phyloP scores from a whole-genome alignment of 2,797 vertebrate genomes.

The Lacerta bilineata region DNA sequence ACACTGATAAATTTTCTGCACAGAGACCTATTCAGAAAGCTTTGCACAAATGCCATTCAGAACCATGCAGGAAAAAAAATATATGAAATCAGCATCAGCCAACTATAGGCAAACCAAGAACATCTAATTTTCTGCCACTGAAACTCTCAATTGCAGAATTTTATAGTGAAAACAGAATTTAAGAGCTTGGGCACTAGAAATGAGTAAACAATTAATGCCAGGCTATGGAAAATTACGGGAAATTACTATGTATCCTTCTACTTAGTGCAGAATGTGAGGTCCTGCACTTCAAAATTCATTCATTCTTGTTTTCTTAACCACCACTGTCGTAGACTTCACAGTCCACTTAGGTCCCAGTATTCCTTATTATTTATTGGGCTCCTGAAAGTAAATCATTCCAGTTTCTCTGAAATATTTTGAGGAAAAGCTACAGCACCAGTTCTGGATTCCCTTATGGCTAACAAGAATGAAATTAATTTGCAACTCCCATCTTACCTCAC shows the following conservation, averaged over 20 bases:
- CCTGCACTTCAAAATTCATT: not conserved
- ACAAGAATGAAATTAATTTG: constrained; percentile 35
- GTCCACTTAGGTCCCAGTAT: not conserved
- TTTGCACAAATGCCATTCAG: not conserved
- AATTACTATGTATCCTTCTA: not conserved
- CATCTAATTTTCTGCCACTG: not conserved
- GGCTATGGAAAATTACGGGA: not conserved
- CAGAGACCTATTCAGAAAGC: constrained; percentile 4
- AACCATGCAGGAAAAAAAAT: not conserved
- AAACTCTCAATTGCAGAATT: not conserved
- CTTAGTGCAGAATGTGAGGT: not conserved
- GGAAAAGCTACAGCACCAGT: not conserved
- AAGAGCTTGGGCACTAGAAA: not conserved
- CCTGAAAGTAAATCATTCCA: not conserved
- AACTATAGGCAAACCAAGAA: not conserved
- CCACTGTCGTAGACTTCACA: not conserved
- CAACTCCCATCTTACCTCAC: constrained; percentile 52
- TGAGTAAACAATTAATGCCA: not conserved
- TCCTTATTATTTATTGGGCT: not conserved
- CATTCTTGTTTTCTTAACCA: not conserved
- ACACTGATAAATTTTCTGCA: constrained; percentile 27
- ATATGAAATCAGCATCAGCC: not conserved
- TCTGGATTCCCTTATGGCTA: not conserved
- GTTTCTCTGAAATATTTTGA: not conserved
- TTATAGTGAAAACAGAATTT: not conserved